These are phyloP conservation scores for Seira musarum DNA, from an alignment of 2,888 invertebrate species.

Conservation along the genomic window DNA sequence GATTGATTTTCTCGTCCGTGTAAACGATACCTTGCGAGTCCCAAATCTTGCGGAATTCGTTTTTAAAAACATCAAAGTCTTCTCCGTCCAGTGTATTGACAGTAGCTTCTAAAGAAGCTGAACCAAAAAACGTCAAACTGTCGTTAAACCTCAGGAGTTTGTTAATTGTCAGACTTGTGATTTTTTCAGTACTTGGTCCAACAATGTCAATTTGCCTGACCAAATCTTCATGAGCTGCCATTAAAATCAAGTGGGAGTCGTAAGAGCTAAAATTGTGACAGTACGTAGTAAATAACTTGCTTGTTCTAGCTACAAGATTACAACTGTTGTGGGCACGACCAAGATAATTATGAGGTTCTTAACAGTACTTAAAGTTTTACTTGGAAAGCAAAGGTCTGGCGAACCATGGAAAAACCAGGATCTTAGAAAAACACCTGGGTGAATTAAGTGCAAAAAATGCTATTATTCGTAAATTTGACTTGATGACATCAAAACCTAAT, in stretches of 20 bases:
- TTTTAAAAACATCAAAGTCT: not conserved
- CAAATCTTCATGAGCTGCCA: not conserved
- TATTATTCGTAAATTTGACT: no score
- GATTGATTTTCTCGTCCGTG: slow-evolving; percentile 7
- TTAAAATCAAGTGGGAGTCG: slow-evolving; percentile 44
- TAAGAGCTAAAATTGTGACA: slow-evolving; percentile 44
- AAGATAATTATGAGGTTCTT: no score
- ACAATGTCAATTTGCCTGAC: slow-evolving; percentile 18
- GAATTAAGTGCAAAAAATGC: no score
- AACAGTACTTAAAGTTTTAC: no score
- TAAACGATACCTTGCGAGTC: not conserved
- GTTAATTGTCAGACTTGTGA: slow-evolving; percentile 24
- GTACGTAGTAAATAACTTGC: slow-evolving; percentile 16
- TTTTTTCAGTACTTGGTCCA: slow-evolving; percentile 13
- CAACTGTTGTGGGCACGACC: no score
- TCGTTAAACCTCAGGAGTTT: slow-evolving; percentile 51
- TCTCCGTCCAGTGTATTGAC: slow-evolving; percentile 8
- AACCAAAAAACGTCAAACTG: slow-evolving; percentile 38
- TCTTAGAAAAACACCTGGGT: no score
- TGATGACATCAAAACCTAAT: no score
- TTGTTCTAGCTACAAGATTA: no score
- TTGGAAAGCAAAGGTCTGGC: no score
- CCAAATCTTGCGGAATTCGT: slow-evolving; percentile 24
- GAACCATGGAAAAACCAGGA: no score
- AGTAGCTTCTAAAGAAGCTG: slow-evolving; percentile 14